Evolutionary conservation across 2,888 invertebrate genomes (phyloP).

Genomic region (Noctua janthina): DNA sequence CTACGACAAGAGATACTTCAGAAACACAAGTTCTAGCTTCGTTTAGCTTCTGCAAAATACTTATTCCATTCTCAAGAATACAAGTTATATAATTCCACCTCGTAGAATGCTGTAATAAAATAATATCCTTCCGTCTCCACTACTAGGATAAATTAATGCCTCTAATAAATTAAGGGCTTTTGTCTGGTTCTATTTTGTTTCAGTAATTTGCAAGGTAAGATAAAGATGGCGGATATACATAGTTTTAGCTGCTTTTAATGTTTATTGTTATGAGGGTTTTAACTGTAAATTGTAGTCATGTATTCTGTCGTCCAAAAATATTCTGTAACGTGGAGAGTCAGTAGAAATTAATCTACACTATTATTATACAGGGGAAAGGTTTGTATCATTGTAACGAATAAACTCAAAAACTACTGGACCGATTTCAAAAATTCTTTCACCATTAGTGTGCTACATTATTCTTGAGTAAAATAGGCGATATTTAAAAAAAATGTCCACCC

Average conservation of each 20-base stretch:
- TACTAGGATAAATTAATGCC: slow-evolving; percentile 77
- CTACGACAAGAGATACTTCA: not conserved
- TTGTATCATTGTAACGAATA: no score
- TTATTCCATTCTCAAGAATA: slow-evolving; percentile 36
- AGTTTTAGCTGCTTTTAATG: slow-evolving; percentile 51
- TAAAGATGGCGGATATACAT: slow-evolving; percentile 64
- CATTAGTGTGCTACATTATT: no score
- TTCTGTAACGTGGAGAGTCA: not conserved
- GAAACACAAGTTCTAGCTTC: slow-evolving; percentile 23
- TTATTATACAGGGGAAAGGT: no score
- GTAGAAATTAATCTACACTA: not conserved
- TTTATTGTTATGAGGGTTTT: slow-evolving; percentile 21
- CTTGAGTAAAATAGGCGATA: no score
- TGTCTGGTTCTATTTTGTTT: slow-evolving; percentile 78
- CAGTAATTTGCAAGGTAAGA: slow-evolving; percentile 72
- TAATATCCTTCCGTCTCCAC: slow-evolving; percentile 73
- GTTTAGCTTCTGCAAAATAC: slow-evolving; percentile 29
- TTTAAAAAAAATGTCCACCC: no score
- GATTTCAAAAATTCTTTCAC: no score
- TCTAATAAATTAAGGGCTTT: slow-evolving; percentile 78
- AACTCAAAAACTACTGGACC: no score
- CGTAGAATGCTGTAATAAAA: slow-evolving; percentile 52
- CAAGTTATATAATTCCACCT: slow-evolving; percentile 54
- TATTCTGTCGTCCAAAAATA: not conserved
- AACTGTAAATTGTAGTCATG: not conserved